Evolutionary conservation across 92 coral and sea anemone genomes (phyloP), one percentile per base, ranked within the genome.

Genomic region (Metridium senile): DNA sequence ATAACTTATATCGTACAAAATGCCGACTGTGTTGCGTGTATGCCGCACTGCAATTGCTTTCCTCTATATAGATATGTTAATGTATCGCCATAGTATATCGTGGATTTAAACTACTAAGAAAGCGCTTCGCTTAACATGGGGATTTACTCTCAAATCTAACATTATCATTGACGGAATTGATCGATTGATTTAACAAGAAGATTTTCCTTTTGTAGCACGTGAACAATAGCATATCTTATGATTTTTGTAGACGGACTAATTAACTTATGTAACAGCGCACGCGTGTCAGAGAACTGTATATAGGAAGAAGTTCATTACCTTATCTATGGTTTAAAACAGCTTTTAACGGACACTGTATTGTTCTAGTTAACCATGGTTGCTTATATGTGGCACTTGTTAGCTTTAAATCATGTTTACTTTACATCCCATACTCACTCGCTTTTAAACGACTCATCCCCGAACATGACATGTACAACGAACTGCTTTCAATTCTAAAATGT

Each of bases 1-100:
- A 23, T 16, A 58, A 30, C n/a, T 58, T 73, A 9, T n/a, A 62
- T 29, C 33, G 46, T 11, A 57, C 27, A 57, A 73, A 57, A 62
- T 35, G 13, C 43, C 62, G 31, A 27, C 25, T 31, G 61, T 51
- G 33, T 27, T 58, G 18, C 28, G 21, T 1, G n/a, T n/a, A n/a
- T n/a, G n/a, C n/a, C n/a, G n/a, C n/a, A n/a, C 11, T n/a, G 26
- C 18, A 46, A 33, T 28, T 10, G 9, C 9, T 54, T 54, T 10
- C 23, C 9, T 8, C 23, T 54, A 54, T 10, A 45, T 45, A 7
- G 7, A 16, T 7, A 45, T 16, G 51, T 45, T 45, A 16, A 16
- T 54, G 9, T 54, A n/a, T 21, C 20, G 22, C 6, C 20, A 21
- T 21, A 54, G 22, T 54, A 21, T 21, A 3, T 21, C 9, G 4